These are phyloP conservation scores for Caenorhabditis macrosperma DNA, from an alignment of 2,888 invertebrate genomes.

Conservation along the genomic window DNA sequence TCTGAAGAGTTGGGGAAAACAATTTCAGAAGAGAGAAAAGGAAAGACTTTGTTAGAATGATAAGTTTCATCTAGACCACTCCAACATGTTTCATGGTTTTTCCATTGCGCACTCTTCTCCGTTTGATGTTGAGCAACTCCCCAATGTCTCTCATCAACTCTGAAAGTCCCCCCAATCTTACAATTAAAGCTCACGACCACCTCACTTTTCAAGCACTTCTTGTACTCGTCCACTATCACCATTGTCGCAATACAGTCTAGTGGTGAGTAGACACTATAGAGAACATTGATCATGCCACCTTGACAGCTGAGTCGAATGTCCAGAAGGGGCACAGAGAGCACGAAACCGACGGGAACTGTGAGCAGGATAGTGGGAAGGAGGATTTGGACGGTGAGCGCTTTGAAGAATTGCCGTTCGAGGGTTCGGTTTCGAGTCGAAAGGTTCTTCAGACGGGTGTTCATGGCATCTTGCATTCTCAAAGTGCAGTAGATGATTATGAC, in stretches of 20 bases:
- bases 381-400: conserved; percentile 18
- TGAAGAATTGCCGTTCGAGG: conserved; percentile 27
- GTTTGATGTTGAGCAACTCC: no score
- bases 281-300: neutral
- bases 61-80: no score
- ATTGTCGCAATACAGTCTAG: neutral
- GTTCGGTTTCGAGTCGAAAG: neutral
- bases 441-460: neutral
- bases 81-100: no score
- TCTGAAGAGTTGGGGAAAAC: no score
- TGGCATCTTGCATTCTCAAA: neutral
- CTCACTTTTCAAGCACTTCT: no score
- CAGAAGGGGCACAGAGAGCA: neutral
- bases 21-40: no score
- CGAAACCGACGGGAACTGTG: conserved; percentile 6
- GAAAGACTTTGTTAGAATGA: no score
- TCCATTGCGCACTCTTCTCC: no score
- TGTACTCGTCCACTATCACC: neutral
- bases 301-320: neutral
- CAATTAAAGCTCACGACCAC: no score
- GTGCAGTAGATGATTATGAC: neutral
- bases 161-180: no score
- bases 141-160: no score
- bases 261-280: neutral
- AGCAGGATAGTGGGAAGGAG: conserved; percentile 18